Evolutionary conservation across 2,113 vertebrate species (phyloP).

Genomic region (Daphoenositta chrysoptera): DNA sequence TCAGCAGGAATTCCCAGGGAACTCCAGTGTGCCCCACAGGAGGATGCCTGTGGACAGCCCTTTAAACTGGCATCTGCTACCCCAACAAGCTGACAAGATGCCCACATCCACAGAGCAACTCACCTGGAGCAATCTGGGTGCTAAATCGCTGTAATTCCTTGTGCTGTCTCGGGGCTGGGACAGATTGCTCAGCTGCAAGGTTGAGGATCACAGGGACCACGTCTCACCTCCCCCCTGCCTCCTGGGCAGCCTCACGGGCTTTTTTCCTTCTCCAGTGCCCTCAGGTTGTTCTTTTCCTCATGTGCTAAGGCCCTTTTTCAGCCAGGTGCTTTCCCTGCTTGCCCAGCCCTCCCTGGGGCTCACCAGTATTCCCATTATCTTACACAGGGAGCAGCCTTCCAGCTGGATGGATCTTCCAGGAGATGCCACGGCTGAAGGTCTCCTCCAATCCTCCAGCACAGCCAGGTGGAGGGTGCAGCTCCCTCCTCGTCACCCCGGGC

Average conservation of each 20-base stretch:
- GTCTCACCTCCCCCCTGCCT: background rate
- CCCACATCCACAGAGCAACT: fast-evolving
- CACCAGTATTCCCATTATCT: background rate
- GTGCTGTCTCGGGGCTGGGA: background rate
- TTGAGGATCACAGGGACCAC: fast-evolving
- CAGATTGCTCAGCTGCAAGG: background rate
- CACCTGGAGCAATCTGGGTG: background rate
- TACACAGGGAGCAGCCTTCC: background rate
- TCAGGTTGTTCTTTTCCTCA: background rate
- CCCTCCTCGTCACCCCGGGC: fast-evolving
- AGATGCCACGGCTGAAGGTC: fast-evolving
- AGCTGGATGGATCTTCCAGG: background rate
- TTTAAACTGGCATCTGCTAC: background rate
- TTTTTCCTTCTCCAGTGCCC: background rate
- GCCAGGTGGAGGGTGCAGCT: background rate
- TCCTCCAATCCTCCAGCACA: background rate
- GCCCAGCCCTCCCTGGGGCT: background rate
- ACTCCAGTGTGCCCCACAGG: fast-evolving
- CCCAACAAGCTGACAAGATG: background rate
- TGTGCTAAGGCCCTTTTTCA: background rate
- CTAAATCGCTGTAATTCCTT: background rate
- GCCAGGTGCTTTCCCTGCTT: background rate
- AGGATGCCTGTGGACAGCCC: background rate
- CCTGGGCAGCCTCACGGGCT: background rate
- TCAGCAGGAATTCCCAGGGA: background rate